phyloP scores from a whole-genome alignment of 2,888 invertebrate species.

The Blera fallax region DNA sequence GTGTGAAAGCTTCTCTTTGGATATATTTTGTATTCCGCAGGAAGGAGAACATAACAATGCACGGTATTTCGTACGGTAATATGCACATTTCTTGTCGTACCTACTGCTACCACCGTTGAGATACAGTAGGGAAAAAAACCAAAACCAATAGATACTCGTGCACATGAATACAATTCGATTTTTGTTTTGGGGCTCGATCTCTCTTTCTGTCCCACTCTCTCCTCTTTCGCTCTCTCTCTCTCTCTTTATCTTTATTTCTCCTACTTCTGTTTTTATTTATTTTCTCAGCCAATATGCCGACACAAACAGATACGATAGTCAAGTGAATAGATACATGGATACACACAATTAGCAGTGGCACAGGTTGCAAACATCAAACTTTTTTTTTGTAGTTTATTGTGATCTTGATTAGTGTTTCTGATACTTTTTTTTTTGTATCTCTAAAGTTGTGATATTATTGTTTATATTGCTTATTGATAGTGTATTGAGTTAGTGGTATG shows the following conservation, averaged over 20 bases:
- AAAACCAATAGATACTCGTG: not conserved
- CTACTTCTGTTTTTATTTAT: not conserved
- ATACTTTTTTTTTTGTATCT: constrained; percentile 60
- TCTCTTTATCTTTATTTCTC: not conserved
- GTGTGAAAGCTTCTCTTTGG: constrained; percentile 21
- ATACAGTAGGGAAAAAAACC: not conserved
- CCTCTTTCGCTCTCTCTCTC: not conserved
- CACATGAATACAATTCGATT: constrained; percentile 20
- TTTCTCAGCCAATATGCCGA: constrained; percentile 27
- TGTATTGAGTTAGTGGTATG: constrained; percentile 35
- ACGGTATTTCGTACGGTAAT: constrained; percentile 45
- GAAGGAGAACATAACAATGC: constrained; percentile 34
- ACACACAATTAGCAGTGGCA: constrained; percentile 54
- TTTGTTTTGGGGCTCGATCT: constrained; percentile 35
- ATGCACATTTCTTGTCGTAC: constrained; percentile 33
- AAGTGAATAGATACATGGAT: constrained; percentile 26
- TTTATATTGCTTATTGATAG: constrained; percentile 59
- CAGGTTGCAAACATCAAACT: constrained; percentile 65
- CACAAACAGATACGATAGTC: constrained; percentile 1
- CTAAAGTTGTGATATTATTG: constrained; percentile 38
- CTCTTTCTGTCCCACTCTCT: constrained; percentile 3
- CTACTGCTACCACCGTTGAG: too few species aligned
- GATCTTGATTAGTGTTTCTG: constrained; percentile 67
- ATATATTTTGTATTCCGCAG: not conserved
- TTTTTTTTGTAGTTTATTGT: constrained; percentile 19